Evolutionary conservation across 2,888 invertebrate genomes (phyloP).

Genomic region (Dryococelus australis): DNA sequence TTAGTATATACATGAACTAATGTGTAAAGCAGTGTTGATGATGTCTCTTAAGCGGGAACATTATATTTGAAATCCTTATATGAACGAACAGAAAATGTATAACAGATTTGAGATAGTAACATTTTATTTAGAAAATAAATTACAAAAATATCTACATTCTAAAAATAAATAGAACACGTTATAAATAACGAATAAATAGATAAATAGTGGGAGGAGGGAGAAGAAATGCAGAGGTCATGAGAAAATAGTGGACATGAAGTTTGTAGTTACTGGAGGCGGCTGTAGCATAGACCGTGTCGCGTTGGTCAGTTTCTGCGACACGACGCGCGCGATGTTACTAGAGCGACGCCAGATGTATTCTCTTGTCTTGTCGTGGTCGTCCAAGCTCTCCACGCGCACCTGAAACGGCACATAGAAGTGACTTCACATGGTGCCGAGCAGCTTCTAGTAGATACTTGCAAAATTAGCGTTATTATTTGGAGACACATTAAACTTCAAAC

Average conservation of each 20-base stretch:
- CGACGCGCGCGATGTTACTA: constrained; percentile 82
- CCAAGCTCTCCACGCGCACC: constrained; percentile 82
- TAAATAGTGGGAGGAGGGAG: neutral
- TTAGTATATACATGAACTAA: too few relatives aligned
- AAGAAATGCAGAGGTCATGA: neutral
- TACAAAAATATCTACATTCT: neutral
- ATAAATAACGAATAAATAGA: neutral
- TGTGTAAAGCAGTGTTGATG: too few relatives aligned
- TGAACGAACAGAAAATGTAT: too few relatives aligned
- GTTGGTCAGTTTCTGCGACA: constrained; percentile 77
- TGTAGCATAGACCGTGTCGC: constrained; percentile 68
- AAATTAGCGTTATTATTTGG: too few relatives aligned
- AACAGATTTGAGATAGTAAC: too few relatives aligned
- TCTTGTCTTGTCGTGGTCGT: constrained; percentile 81
- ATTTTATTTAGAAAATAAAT: neutral
- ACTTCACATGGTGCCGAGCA: too few relatives aligned
- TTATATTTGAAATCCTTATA: too few relatives aligned
- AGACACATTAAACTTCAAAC: too few relatives aligned
- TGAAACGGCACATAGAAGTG: constrained; percentile 55
- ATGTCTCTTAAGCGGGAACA: too few relatives aligned
- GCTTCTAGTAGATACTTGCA: too few relatives aligned
- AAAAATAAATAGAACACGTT: neutral
- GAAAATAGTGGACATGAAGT: constrained; percentile 20
- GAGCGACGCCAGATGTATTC: constrained; percentile 86
- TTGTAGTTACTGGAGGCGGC: constrained; percentile 58